Evolutionary conservation across 2,888 invertebrate genomes (phyloP).

Genomic region (Homarus gammarus): DNA sequence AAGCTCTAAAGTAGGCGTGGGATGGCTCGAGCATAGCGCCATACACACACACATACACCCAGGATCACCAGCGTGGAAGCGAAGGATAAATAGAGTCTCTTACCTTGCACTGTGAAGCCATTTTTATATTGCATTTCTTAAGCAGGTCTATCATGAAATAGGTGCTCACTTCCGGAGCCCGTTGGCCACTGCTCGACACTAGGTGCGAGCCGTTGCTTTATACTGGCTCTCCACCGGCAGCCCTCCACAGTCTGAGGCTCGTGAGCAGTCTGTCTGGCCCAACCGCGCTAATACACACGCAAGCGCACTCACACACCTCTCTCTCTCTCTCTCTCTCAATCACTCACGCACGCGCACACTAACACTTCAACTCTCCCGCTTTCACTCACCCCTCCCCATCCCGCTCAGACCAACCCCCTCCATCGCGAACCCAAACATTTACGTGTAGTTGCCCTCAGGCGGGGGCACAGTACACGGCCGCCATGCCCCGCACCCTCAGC

Average conservation of each 20-base stretch:
- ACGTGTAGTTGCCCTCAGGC: no score
- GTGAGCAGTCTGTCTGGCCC: constrained; percentile 10
- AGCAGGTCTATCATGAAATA: constrained; percentile 57
- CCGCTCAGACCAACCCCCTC: not conserved
- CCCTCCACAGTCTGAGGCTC: constrained; percentile 36
- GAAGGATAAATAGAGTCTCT: constrained; percentile 26
- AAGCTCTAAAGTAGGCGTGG: no score
- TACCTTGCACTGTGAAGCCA: constrained; percentile 65
- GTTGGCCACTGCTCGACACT: constrained; percentile 28
- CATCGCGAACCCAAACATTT: no score
- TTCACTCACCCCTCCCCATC: not conserved
- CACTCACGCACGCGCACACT: not conserved
- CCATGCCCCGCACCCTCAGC: no score
- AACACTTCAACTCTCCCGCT: not conserved
- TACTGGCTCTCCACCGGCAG: constrained; percentile 32
- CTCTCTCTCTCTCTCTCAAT: not conserved
- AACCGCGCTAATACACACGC: not conserved
- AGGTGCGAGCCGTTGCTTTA: constrained; percentile 31
- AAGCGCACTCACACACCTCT: not conserved
- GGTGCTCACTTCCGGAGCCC: constrained; percentile 31
- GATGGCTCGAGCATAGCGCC: no score
- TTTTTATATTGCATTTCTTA: constrained; percentile 67
- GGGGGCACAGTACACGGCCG: no score
- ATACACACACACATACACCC: not conserved
- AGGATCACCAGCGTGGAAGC: no score